These are phyloP conservation scores for Eulimnadia texana DNA, from an alignment of 1,140 invertebrate genomes.

Conservation along the genomic window DNA sequence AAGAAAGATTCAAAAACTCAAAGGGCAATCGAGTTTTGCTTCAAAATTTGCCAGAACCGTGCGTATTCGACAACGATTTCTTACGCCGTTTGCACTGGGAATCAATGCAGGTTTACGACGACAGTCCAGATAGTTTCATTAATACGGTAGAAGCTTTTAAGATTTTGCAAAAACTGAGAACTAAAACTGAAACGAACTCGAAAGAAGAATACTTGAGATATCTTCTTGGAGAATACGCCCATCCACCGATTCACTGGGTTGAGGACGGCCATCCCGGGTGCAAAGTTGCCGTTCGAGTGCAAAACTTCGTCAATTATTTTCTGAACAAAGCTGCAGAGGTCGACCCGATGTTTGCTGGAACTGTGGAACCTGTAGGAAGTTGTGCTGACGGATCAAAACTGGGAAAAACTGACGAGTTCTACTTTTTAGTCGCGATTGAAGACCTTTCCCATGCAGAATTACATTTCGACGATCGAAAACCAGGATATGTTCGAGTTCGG, in stretches of 20 bases:
- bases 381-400: background rate
- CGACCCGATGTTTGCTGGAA: background rate
- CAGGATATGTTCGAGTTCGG: background rate
- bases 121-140: background rate
- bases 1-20: background rate
- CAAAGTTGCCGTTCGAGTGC: background rate
- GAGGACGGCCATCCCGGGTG: background rate
- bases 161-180: too few species aligned
- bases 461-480: background rate
- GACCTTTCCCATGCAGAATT: background rate
- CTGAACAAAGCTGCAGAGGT: background rate
- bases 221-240: background rate
- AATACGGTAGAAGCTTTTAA: background rate
- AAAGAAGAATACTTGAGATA: background rate
- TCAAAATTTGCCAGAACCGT: background rate
- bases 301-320: background rate
- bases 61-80: too few species aligned
- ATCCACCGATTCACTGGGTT: background rate
- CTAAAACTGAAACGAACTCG: too few species aligned
- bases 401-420: background rate
- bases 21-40: background rate
- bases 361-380: background rate
- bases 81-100: too few species aligned
- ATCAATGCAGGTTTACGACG: too few species aligned
- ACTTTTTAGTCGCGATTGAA: background rate